Evolutionary conservation across 2,797 vertebrate genomes (phyloP), one percentile per base, ranked within the genome.

Genomic region (Euphonia xanthogaster): DNA sequence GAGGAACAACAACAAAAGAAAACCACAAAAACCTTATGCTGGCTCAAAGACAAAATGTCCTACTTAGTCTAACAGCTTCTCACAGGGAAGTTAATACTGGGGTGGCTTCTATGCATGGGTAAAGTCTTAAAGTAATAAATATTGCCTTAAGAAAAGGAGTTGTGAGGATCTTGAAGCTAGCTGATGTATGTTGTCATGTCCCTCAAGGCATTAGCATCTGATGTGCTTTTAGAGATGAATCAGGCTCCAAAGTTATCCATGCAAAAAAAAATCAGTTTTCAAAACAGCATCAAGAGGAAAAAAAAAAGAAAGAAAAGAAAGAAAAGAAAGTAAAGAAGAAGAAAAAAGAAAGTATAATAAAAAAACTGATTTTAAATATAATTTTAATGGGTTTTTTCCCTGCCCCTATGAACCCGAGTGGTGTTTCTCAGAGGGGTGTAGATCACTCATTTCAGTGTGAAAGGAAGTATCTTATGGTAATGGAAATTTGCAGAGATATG

Each of bases 201-300:
- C 85, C 95, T 94, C 39, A 55, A 93, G 93, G 93, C 84, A 86
- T 68, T 77, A 93, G 85, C 88, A 90, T 93, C 84, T 92, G 93
- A 95, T 84, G 86, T 33, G 62, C 68, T 83, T 94, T 90, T 71
- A 45, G 71, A 92, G 71, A 75, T n/a, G 40, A 82, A 81, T 82
- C 40, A 73, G 68, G 66, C n/a, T 88, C 75, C 85, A 19, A 76
- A 95, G 66, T 70, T 95, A 93, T 37, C 75, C n/a, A 47, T 14
- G 57, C 42, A 91, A 53, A 90, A 53, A 90, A 87, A 96, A 93
- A 84, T 21, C 17, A 86, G 54, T 55, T 92, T 81, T 66, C 35
- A 71, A 86, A 66, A 3, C 48, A 67, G 42, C 33, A 91, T 16
- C 10, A 55, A 44, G 20, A 13, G 6, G 10, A 10, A 18, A 21